A percentile compares a stretch with the other conserved stretches of the same genome.
Evolutionary conservation across 2,888 invertebrate genomes (phyloP).

Genomic region (Troilus luridus): DNA sequence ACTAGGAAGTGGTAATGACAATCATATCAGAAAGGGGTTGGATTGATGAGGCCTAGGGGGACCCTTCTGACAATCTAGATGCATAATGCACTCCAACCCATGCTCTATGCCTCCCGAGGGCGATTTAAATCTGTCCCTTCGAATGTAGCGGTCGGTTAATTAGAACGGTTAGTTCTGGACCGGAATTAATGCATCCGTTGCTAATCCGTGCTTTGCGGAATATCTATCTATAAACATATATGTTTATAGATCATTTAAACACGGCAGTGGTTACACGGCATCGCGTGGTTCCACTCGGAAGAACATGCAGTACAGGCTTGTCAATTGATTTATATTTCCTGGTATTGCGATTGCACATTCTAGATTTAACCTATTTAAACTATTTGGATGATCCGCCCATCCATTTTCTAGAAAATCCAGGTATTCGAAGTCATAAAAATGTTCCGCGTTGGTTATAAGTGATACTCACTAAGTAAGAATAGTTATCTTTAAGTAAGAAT

Average conservation of each 20-base stretch:
- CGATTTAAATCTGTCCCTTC: not conserved
- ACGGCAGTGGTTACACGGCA: not conserved
- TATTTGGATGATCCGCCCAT: too few species aligned
- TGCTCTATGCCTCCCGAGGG: not conserved
- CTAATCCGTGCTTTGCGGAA: not conserved
- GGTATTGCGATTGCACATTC: too few species aligned
- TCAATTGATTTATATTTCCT: not conserved
- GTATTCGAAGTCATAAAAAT: too few species aligned
- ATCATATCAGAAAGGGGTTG: not conserved
- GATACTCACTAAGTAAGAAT: too few species aligned
- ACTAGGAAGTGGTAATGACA: not conserved
- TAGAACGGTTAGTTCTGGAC: not conserved
- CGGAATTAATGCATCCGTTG: not conserved
- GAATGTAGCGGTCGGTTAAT: not conserved
- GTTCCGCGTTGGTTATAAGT: too few species aligned
- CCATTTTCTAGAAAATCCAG: too few species aligned
- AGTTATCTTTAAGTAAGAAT: too few species aligned
- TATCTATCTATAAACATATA: slow-evolving; percentile 23
- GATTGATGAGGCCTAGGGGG: not conserved
- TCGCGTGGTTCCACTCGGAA: not conserved
- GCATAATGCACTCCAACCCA: not conserved
- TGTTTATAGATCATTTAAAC: too few species aligned
- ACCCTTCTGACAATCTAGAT: not conserved
- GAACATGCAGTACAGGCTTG: not conserved
- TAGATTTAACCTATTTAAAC: too few species aligned